phyloP scores from a whole-genome alignment of 2,888 invertebrate species.

The Clitarchus hookeri region DNA sequence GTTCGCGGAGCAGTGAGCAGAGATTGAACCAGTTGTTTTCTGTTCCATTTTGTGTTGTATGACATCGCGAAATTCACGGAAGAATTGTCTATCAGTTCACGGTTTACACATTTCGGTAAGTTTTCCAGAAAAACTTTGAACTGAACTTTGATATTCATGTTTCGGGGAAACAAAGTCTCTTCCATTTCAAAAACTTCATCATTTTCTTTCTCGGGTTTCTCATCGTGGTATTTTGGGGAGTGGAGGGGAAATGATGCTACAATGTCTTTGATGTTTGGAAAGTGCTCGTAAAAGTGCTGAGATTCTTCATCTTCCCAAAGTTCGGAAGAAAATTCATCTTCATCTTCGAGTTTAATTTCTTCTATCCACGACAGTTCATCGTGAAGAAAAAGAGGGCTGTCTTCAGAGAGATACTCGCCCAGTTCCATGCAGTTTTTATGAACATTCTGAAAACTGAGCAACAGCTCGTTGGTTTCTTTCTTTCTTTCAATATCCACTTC shows the following conservation, averaged over 20 bases:
- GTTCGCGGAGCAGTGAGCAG: conserved; percentile 92
- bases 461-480: conserved; percentile 79
- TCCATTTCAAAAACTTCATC: conserved; percentile 53
- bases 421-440: conserved; percentile 76
- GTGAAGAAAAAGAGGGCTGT: conserved; percentile 67
- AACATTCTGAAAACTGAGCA: conserved; percentile 77
- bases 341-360: conserved; percentile 38
- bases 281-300: conserved; percentile 87
- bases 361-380: conserved; percentile 11
- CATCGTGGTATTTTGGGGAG: conserved; percentile 57
- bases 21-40: conserved; percentile 85
- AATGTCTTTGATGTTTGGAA: conserved; percentile 90
- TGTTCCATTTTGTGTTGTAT: conserved; percentile 91
- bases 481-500: conserved; percentile 88
- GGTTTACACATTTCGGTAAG: conserved; percentile 90
- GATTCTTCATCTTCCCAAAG: conserved; percentile 96
- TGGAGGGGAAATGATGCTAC: neutral
- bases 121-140: conserved; percentile 85
- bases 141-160: conserved; percentile 62
- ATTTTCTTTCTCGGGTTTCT: conserved; percentile 39
- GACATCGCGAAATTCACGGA: conserved; percentile 93
- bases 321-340: conserved; percentile 44
- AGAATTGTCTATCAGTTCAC: conserved; percentile 93
- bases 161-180: conserved; percentile 56
- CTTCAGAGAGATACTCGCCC: conserved; percentile 84